Base-by-base conservation (phyloP, 1,140 invertebrate genomes). In the Ceratina australensis region DNA sequence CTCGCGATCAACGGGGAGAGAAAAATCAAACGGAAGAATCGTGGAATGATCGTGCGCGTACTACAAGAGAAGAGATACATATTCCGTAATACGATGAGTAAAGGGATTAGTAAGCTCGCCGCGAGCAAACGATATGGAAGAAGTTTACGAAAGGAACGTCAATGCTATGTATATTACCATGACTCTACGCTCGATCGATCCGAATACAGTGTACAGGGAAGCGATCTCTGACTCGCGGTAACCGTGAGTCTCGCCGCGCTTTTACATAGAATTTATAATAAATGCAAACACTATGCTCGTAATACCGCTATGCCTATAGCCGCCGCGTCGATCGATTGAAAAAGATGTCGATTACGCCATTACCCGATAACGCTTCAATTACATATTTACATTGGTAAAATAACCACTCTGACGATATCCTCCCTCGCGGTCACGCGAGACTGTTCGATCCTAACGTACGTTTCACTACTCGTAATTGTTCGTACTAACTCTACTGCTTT, bases 191-290 rank as follows among this genome's bases (percentile, higher is more conserved):
- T 57, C 67, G 71, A 73, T 73, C 28, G 49, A 13, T n/a, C 10
- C 33, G 33, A 42, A 54, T 54, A 8, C 33, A 15, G 16, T 8
- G 3, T n/a, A 7, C 22, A 59, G 42, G 42, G 56, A 49, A 60
- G 52, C 61, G 18, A 59, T 42, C 20, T 33, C 57, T 60, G 76
- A 42, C 33, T 79, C 50, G 47, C 76, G 54, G 72, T 60, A 54
- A 33, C 56, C 69, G 49, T 42, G 33, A 42, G 5, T 56, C 61
- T 54, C 54, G 20, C 59, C 68, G 33, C 26, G n/a, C 80, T 83
- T 79, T 83, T 87, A 88, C 82, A 86, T 86, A 88, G 78, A 88
- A 86, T 88, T 87, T 86, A 81, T 88, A 87, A 87, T 88, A 88
- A 87, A 88, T 88, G 87, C 87, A 85, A 86, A 87, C 82, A 84